These are phyloP conservation scores for Coenobita brevimanus DNA, from an alignment of 1,140 invertebrate genomes.

Conservation along the genomic window DNA sequence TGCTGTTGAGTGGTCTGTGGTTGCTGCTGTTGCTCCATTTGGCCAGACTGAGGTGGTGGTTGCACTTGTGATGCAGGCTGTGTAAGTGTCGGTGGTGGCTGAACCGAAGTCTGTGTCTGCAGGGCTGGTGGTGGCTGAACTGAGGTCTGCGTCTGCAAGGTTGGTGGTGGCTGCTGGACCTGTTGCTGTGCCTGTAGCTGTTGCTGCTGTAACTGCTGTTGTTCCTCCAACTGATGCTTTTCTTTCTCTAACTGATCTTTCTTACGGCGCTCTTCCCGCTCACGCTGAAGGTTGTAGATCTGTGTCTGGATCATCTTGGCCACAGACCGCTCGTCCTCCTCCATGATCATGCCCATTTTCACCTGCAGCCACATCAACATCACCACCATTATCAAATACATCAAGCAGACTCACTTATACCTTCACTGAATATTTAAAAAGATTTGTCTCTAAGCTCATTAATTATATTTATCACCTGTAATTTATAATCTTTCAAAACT, in stretches of 20 bases:
- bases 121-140: conserved; percentile 73
- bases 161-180: conserved; percentile 72
- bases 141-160: conserved; percentile 73
- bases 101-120: conserved; percentile 73
- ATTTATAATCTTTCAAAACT: too few relatives aligned
- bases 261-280: conserved; percentile 78
- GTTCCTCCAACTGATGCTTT: conserved; percentile 60
- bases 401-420: too few relatives aligned
- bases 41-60: conserved; percentile 73
- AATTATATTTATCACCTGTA: too few relatives aligned
- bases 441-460: too few relatives aligned
- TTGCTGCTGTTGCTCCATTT: conserved; percentile 70
- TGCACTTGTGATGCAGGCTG: conserved; percentile 72
- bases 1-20: conserved; percentile 68
- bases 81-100: conserved; percentile 75
- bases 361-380: conserved; percentile 74
- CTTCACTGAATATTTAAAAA: too few relatives aligned
- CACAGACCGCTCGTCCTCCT: conserved; percentile 92
- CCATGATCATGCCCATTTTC: conserved; percentile 89
- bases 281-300: conserved; percentile 80
- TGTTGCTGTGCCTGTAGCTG: conserved; percentile 41
- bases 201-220: conserved; percentile 66
- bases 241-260: conserved; percentile 72
- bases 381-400: too few relatives aligned
- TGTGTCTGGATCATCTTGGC: conserved; percentile 91